Conservation (phyloP, 2,113 vertebrate genomes). For the Labeo catla region DNA sequence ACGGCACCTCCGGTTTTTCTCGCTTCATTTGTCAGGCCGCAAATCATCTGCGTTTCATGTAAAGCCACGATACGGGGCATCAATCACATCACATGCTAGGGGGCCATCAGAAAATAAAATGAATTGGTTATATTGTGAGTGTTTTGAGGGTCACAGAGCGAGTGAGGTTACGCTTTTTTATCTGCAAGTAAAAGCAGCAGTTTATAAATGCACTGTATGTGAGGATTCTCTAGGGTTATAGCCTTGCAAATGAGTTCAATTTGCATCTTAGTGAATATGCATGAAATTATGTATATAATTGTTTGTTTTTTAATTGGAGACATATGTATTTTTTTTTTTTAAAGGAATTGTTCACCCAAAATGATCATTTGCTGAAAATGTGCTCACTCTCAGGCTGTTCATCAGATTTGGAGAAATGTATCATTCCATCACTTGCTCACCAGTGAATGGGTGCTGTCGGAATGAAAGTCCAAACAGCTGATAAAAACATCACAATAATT, state of each 20-base stretch:
- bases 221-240: not conserved
- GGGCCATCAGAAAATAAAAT: not conserved
- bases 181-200: not conserved
- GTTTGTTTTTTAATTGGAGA: too few species aligned
- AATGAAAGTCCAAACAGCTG: not conserved
- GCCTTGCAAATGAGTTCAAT: not conserved
- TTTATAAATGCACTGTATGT: too few species aligned
- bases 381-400: too few species aligned
- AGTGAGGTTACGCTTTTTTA: not conserved
- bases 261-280: not conserved
- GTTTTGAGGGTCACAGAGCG: not conserved
- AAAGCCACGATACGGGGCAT: not conserved
- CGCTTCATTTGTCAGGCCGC: not conserved
- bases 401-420: not conserved
- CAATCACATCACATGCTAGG: not conserved
- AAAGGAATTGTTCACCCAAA: too few species aligned
- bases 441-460: not conserved
- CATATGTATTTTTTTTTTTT: not conserved
- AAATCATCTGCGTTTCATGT: not conserved
- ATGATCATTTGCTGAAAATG: too few species aligned
- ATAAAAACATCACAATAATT: too few species aligned
- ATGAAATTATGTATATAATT: too few species aligned
- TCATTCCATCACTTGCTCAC: not conserved
- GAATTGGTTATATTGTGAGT: not conserved
- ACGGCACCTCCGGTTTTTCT: not conserved